Percentiles rank a stretch among this genome's conserved stretches.
These are phyloP conservation scores for Drosophila affinis DNA, from an alignment of 2,888 invertebrate genomes.

Conservation along the genomic window DNA sequence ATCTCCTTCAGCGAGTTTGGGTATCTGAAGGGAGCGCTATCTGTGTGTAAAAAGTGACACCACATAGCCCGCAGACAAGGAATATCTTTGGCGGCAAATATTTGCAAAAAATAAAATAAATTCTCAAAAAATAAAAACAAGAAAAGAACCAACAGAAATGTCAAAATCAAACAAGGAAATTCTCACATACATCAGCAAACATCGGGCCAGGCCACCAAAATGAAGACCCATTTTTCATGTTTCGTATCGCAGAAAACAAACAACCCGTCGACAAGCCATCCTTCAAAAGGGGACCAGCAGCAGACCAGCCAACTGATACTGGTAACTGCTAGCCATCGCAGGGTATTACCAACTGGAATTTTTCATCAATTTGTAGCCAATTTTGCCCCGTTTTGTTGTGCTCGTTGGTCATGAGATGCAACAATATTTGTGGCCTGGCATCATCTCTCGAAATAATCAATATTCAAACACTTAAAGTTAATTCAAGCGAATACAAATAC, in stretches of 20 bases:
- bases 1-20: neutral
- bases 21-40: conserved; percentile 3
- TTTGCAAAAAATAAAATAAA: conserved; percentile 6
- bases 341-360: neutral
- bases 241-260: conserved; percentile 21
- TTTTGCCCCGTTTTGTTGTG: neutral
- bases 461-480: conserved; percentile 15
- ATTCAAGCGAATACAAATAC: conserved; percentile 31
- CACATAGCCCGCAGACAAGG: conserved; percentile 3
- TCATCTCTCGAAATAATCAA: conserved; percentile 38
- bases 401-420: no score
- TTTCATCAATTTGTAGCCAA: neutral
- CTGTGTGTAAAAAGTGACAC: conserved; percentile 13
- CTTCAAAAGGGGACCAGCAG: neutral
- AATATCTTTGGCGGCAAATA: conserved; percentile 32
- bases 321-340: no score
- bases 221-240: neutral
- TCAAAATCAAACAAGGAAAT: neutral
- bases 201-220: neutral
- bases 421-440: conserved; percentile 12
- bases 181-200: neutral
- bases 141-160: neutral
- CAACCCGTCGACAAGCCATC: neutral
- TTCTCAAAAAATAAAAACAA: neutral
- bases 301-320: no score